phyloP scores from a whole-genome alignment of 1,140 invertebrate genomes.

The Drosophila tani region DNA sequence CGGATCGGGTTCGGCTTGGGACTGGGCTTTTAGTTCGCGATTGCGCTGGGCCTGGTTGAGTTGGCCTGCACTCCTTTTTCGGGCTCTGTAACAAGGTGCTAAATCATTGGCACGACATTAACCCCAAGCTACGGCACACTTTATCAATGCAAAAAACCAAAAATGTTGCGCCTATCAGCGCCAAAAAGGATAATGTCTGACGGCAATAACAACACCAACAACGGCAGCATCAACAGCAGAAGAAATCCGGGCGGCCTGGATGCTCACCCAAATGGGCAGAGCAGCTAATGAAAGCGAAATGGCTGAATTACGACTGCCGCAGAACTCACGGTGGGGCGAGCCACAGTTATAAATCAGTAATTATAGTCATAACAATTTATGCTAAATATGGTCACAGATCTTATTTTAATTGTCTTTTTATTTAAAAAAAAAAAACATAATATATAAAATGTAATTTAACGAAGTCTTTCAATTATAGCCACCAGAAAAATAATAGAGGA shows the following conservation, averaged over 20 bases:
- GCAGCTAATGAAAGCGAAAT: slow-evolving; percentile 80
- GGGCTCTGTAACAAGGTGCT: slow-evolving; percentile 82
- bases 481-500: too few species aligned
- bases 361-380: neutral
- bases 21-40: slow-evolving; percentile 10
- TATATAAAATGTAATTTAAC: too few species aligned
- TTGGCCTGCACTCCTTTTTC: slow-evolving; percentile 14
- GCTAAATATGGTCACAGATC: too few species aligned
- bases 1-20: slow-evolving; percentile 32
- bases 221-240: slow-evolving; percentile 44
- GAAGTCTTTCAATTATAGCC: too few species aligned
- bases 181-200: slow-evolving; percentile 75
- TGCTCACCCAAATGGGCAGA: slow-evolving; percentile 49
- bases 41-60: slow-evolving; percentile 1
- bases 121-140: slow-evolving; percentile 84
- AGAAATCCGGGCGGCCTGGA: slow-evolving; percentile 44
- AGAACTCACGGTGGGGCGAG: slow-evolving; percentile 15
- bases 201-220: slow-evolving; percentile 54
- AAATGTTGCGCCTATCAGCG: slow-evolving; percentile 79
- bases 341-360: neutral
- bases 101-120: slow-evolving; percentile 85
- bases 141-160: slow-evolving; percentile 80
- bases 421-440: too few species aligned
- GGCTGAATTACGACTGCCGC: slow-evolving; percentile 73
- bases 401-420: too few species aligned